Evolutionary conservation across 1,140 invertebrate genomes (phyloP).

Genomic region (Radopholus similis): DNA sequence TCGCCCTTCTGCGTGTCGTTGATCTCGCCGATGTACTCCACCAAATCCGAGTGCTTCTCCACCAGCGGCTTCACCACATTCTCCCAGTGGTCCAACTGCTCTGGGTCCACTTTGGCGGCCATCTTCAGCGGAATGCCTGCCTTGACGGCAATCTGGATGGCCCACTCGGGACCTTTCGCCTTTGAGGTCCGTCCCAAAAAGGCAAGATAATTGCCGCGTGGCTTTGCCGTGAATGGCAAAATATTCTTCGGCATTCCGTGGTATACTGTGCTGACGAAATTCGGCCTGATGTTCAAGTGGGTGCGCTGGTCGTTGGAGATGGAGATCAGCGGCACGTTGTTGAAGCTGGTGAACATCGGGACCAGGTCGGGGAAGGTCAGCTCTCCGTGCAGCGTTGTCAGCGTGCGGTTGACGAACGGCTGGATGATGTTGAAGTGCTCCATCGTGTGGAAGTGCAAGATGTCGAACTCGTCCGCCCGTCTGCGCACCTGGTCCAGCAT

Average conservation of each 20-base stretch:
- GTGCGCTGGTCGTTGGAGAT: slow-evolving; percentile 15
- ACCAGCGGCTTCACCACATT: slow-evolving; percentile 5
- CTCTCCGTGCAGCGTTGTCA: slow-evolving; percentile 16
- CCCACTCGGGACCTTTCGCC: slow-evolving; percentile 13
- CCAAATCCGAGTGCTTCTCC: background rate
- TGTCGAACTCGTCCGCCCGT: slow-evolving; percentile 14
- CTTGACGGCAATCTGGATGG: slow-evolving; percentile 11
- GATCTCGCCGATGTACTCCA: slow-evolving; percentile 14
- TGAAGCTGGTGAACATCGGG: slow-evolving; percentile 1
- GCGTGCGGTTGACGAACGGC: slow-evolving; percentile 3
- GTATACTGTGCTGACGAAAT: slow-evolving; percentile 11
- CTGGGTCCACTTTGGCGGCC: slow-evolving; percentile 10
- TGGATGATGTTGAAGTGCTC: background rate
- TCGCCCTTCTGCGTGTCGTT: slow-evolving; percentile 15
- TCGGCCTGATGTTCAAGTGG: background rate
- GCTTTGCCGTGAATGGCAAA: no score
- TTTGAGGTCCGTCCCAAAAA: slow-evolving; percentile 12
- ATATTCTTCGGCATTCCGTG: slow-evolving; percentile 6
- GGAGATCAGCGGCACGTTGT: slow-evolving; percentile 7
- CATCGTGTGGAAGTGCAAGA: slow-evolving; percentile 15
- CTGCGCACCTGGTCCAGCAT: background rate
- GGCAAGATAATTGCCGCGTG: no score
- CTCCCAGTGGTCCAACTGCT: background rate
- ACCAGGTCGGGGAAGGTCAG: background rate
- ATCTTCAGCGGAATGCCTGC: background rate